Base-by-base conservation (phyloP, 2,113 vertebrate genomes). In the Syrmaticus mikado region DNA sequence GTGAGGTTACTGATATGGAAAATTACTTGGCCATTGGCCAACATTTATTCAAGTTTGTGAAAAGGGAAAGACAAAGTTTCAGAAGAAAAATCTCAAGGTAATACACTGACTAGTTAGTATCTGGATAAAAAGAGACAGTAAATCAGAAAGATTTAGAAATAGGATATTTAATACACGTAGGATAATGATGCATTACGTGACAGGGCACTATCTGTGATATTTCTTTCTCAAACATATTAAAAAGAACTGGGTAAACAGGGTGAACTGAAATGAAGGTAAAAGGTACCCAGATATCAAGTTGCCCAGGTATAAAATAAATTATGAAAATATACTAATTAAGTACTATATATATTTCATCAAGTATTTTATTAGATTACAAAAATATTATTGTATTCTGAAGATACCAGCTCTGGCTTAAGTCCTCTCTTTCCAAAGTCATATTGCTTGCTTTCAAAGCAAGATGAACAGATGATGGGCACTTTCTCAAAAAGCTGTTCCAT, bases 1-100 rank as follows among this genome's bases (percentile, higher is more conserved):
- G 92, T 83, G 89, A 94, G 82, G 72, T 89, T 94, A 90, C 87
- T 93, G 93, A 96, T 93, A 97, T 74, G 87, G 91, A 96, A 96
- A 97, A 97, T 97, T 95, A 93, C 93, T 95, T 96, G 95, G 95
- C 79, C 55, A 46, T 74, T 89, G 67, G 82, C 94, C 95, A 96
- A 89, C 75, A 24, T 89, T 82, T 82, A 89, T 89, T 96, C 92
- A 92, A 67, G 75, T 87, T 95, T 6, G 2, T 93, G 88, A 90
- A 93, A 92, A 93, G 46, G 64, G 50, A 91, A 89, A 4, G 8
- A 87, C 82, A 89, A 94, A 74, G 94, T n/a, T 97, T 92, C 10
- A 19, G 79, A 94, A 92, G 85, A 93, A 92, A 95, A 93, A 89
- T 92, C 75, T 91, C 85, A 78, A 85, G 89, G 87, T 90, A 96